Evolutionary conservation across 1,140 invertebrate species (phyloP), one percentile per base, ranked within the genome.

Genomic region (Drosophila sp.): DNA sequence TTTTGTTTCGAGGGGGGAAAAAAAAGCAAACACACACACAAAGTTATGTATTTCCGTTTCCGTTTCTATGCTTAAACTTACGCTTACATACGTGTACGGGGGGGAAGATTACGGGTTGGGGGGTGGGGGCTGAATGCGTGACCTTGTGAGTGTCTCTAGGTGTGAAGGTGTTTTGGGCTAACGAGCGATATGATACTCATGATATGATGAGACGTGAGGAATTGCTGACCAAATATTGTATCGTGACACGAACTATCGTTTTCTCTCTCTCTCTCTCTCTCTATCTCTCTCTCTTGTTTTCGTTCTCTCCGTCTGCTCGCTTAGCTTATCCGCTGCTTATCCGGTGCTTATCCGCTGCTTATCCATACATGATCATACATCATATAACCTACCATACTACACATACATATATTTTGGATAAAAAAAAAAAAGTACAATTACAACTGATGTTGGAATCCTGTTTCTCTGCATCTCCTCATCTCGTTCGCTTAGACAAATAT

Each of bases 401-500:
- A 50, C 44, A 50, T 50, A 50, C 44, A 50, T 50, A 50, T 50
- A 50, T 50, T 50, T 50, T 27, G 44, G 23, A 38, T 38, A 6
- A 17, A 57, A 58, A 58, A 58, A 58, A 76, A 76, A 76, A 76
- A 2, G 11, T 33, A 23, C 56, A 35, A 17, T 35, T 25, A 35
- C 55, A 57, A 17, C 23, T 25, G 23, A n/a, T 50, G 44, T 50
- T 44, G 23, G 25, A 50, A 50, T 50, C 27, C 44, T 50, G 25
- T 23, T 25, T 57, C 10, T 35, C 33, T 56, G 30, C 55, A 32
- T 33, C n/a, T 7, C 56, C 10, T 3, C n/a, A 8, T 33, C 11
- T 55, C 7, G 1, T 23, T 54, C 3, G 7, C 70, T 92, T 92
- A 96, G 82, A 95, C 95, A 65, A 96, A 95, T 80, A 95, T 95